These are phyloP conservation scores for Lasioglossum pauxillum DNA, from an alignment of 2,888 invertebrate genomes.

Conservation along the genomic window DNA sequence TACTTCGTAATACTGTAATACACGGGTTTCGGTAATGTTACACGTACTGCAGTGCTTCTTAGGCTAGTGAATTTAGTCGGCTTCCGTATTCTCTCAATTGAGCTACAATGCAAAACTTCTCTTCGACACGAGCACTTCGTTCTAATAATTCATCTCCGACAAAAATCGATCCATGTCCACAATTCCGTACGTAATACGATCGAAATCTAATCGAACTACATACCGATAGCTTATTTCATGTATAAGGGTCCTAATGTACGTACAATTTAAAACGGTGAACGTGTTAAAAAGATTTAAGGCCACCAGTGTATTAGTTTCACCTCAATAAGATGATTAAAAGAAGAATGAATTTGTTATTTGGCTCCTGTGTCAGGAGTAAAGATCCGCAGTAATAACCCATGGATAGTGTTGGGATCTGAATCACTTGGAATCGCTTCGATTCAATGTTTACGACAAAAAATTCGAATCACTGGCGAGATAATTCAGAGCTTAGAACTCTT, in stretches of 20 bases:
- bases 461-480: too few species aligned
- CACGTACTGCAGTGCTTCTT: background rate
- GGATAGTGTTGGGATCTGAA: too few species aligned
- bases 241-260: background rate
- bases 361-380: too few species aligned
- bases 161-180: background rate
- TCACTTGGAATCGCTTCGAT: too few species aligned
- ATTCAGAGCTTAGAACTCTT: too few species aligned
- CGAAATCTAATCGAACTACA: background rate
- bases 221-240: background rate
- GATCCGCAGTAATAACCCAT: too few species aligned
- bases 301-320: too few species aligned
- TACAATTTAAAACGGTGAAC: too few species aligned
- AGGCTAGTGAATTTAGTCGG: background rate
- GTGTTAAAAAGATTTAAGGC: too few species aligned
- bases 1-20: background rate
- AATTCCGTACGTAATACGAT: background rate
- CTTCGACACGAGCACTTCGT: background rate
- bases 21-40: slow-evolving; percentile 2
- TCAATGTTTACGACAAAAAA: too few species aligned
- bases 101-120: background rate
- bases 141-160: background rate
- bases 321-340: too few species aligned
- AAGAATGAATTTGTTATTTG: too few species aligned
- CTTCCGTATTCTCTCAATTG: background rate